Percentiles rank a stretch among this genome's conserved stretches.
phyloP scores from a whole-genome alignment of 2,888 invertebrate species.

The Thereva unica region DNA sequence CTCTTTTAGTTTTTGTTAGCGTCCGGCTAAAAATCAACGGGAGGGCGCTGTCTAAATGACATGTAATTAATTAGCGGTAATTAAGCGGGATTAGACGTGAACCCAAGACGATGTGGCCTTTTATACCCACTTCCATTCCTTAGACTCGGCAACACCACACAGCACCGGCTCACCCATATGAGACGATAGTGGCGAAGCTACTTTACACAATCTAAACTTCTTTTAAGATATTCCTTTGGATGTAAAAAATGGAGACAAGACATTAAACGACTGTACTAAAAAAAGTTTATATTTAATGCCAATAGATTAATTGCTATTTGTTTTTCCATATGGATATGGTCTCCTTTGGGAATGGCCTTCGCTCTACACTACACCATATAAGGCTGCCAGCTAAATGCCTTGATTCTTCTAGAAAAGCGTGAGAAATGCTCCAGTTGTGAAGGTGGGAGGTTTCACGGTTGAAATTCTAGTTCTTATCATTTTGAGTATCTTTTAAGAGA shows the following conservation, averaged over 20 bases:
- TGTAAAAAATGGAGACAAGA: slow-evolving; percentile 32
- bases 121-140: slow-evolving; percentile 17
- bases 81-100: slow-evolving; percentile 46
- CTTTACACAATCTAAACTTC: not conserved
- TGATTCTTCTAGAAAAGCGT: slow-evolving; percentile 17
- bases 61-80: slow-evolving; percentile 47
- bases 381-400: not conserved
- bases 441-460: no score
- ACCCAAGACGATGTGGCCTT: slow-evolving; percentile 27
- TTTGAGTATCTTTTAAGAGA: no score
- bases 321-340: slow-evolving; percentile 29
- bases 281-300: slow-evolving; percentile 25
- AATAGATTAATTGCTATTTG: slow-evolving; percentile 37
- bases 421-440: no score
- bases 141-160: slow-evolving; percentile 8
- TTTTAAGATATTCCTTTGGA: slow-evolving; percentile 11
- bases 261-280: slow-evolving; percentile 10
- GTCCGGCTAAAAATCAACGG: slow-evolving; percentile 41
- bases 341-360: not conserved
- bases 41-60: slow-evolving; percentile 45
- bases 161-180: slow-evolving; percentile 10
- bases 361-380: not conserved
- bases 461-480: no score
- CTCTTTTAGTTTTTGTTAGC: slow-evolving; percentile 9
- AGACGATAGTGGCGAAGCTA: not conserved